Evolutionary conservation across 2,888 invertebrate species (phyloP).

Genomic region (Mythimna vitellina): DNA sequence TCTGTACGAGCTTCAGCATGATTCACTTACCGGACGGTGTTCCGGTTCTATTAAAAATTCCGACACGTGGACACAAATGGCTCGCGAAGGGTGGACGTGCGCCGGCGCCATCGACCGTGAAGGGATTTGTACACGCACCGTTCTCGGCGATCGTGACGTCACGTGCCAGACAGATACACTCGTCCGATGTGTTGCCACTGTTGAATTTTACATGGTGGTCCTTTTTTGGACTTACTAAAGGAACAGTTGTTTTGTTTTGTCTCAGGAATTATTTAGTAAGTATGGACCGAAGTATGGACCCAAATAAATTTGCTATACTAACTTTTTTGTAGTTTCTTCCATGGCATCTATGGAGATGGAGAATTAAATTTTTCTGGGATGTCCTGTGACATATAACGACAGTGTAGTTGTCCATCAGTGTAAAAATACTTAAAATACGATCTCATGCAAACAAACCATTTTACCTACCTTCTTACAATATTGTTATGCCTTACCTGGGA

Average conservation of each 20-base stretch:
- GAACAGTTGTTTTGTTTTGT: constrained; percentile 5
- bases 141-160: constrained; percentile 59
- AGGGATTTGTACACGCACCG: constrained; percentile 59
- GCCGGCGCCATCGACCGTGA: constrained; percentile 60
- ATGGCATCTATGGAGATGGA: no score
- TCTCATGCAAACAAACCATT: neutral
- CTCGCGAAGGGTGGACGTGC: constrained; percentile 64
- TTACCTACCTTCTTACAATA: neutral
- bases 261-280: neutral
- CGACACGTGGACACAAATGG: constrained; percentile 67
- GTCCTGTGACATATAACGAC: neutral
- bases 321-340: neutral
- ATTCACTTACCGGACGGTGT: constrained; percentile 61
- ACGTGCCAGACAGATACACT: constrained; percentile 59
- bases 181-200: constrained; percentile 34
- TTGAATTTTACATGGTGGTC: constrained; percentile 52
- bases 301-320: neutral
- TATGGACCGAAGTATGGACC: no score
- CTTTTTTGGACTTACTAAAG: constrained; percentile 10
- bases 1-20: constrained; percentile 43
- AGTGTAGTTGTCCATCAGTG: neutral
- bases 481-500: neutral
- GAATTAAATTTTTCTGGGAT: neutral
- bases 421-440: neutral
- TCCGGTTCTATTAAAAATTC: constrained; percentile 73